Conservation (phyloP, 1,140 invertebrate species). For the Zaprionus vittiger region DNA sequence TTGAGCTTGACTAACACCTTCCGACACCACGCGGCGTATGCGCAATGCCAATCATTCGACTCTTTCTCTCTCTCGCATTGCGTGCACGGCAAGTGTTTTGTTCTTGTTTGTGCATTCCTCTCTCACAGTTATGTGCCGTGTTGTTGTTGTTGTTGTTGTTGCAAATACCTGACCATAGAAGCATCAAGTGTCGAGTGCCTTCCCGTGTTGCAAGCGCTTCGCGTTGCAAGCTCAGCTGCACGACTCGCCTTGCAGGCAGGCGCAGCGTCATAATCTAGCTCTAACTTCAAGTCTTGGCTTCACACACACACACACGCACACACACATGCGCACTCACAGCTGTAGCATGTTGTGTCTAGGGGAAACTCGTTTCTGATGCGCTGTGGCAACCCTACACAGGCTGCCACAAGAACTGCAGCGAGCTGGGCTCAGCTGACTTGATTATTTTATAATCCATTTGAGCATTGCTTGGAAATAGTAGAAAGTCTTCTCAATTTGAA, state of each 20-base stretch:
- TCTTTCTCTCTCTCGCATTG: constrained; percentile 33
- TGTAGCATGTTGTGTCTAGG: constrained; percentile 38
- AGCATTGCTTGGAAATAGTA: background rate
- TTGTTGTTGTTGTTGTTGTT: constrained; percentile 22
- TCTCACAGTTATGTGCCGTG: constrained; percentile 50
- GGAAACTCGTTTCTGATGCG: constrained; percentile 60
- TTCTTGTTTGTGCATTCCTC: constrained; percentile 75
- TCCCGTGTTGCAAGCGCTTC: constrained; percentile 41
- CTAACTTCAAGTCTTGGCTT: constrained; percentile 36
- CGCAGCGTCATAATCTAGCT: constrained; percentile 22
- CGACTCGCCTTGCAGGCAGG: constrained; percentile 13
- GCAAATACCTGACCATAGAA: constrained; percentile 61
- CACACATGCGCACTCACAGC: constrained; percentile 8
- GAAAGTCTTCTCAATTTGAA: background rate
- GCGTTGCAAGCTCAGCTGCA: constrained; percentile 16
- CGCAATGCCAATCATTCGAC: constrained; percentile 41
- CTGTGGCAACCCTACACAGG: constrained; percentile 66
- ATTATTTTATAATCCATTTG: background rate
- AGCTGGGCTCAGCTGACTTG: background rate
- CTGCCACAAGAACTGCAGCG: constrained; percentile 17
- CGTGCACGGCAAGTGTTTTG: constrained; percentile 61
- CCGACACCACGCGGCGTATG: constrained; percentile 53
- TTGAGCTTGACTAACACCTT: background rate
- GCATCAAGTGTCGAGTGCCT: constrained; percentile 68
- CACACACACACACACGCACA: constrained; percentile 20